These are phyloP conservation scores for Hoplodrina ambigua DNA, from an alignment of 2,888 invertebrate species.

Conservation along the genomic window DNA sequence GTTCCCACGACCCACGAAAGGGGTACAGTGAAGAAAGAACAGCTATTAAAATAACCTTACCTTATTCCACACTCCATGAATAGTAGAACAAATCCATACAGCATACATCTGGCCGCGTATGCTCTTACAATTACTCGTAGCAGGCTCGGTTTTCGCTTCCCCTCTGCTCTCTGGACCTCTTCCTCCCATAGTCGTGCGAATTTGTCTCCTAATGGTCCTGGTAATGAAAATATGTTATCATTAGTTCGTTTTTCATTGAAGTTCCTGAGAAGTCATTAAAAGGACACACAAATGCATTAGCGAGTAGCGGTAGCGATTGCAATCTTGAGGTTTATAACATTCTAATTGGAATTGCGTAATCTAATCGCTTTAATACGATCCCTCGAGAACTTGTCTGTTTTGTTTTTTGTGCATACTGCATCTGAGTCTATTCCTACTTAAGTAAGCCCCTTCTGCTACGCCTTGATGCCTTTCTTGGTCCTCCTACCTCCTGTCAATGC, in stretches of 20 bases:
- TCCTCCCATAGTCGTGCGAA: slow-evolving; percentile 89
- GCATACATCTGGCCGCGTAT: slow-evolving; percentile 91
- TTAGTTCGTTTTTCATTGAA: slow-evolving; percentile 16
- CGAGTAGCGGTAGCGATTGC: slow-evolving; percentile 19
- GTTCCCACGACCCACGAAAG: not conserved
- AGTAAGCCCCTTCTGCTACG: no score
- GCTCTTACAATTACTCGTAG: slow-evolving; percentile 89
- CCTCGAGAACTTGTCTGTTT: not conserved
- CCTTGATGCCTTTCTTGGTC: no score
- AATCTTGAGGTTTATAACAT: slow-evolving; percentile 44
- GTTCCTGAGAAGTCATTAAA: slow-evolving; percentile 16
- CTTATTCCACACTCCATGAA: slow-evolving; percentile 91
- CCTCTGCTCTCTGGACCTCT: slow-evolving; percentile 81
- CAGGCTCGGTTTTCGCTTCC: slow-evolving; percentile 89
- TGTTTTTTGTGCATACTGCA: not conserved
- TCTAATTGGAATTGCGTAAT: slow-evolving; percentile 36
- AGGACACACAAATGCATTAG: slow-evolving; percentile 28
- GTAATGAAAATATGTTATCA: slow-evolving; percentile 15
- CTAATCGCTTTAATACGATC: slow-evolving; percentile 10
- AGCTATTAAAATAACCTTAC: slow-evolving; percentile 73
- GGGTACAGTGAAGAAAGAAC: not conserved
- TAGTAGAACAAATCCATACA: slow-evolving; percentile 90
- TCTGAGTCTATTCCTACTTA: no score
- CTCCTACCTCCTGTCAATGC: not conserved
- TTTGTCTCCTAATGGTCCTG: slow-evolving; percentile 87